phyloP scores from a whole-genome alignment of 1,140 invertebrate genomes.

The Protaetia brevitarsis region DNA sequence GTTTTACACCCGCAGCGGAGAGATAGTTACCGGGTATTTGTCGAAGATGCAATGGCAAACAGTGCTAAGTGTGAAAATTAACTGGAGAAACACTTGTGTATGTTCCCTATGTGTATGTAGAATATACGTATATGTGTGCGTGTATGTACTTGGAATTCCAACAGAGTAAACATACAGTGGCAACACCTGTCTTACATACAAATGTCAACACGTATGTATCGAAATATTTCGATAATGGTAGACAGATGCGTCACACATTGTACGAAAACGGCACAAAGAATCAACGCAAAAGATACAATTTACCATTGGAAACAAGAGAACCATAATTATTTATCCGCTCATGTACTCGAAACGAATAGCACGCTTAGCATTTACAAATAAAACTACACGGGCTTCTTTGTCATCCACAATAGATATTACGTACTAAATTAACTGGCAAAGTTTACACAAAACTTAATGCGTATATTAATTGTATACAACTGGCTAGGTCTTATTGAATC shows the following conservation, averaged over 20 bases:
- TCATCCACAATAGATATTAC: too few species aligned
- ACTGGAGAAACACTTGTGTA: constrained; percentile 3
- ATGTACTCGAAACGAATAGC: background rate
- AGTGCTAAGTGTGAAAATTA: constrained; percentile 4
- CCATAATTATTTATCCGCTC: background rate
- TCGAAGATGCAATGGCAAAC: constrained; percentile 2
- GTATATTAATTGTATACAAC: too few species aligned
- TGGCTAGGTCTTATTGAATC: too few species aligned
- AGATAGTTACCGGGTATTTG: background rate
- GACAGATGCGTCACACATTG: constrained; percentile 1
- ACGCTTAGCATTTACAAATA: background rate
- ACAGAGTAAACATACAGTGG: constrained; percentile 3
- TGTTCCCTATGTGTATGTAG: background rate
- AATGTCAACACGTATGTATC: constrained; percentile 3
- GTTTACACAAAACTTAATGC: too few species aligned
- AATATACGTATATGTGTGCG: background rate
- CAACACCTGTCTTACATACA: constrained; percentile 3
- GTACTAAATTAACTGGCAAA: too few species aligned
- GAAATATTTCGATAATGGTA: constrained; percentile 4
- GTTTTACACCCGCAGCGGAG: background rate
- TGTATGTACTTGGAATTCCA: constrained; percentile 3
- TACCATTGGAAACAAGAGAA: background rate
- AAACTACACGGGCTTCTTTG: too few species aligned
- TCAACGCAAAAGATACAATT: background rate
- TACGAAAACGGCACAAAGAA: background rate